phyloP scores from a whole-genome alignment of 2,888 invertebrate genomes.

The Tetanocera ferruginea region DNA sequence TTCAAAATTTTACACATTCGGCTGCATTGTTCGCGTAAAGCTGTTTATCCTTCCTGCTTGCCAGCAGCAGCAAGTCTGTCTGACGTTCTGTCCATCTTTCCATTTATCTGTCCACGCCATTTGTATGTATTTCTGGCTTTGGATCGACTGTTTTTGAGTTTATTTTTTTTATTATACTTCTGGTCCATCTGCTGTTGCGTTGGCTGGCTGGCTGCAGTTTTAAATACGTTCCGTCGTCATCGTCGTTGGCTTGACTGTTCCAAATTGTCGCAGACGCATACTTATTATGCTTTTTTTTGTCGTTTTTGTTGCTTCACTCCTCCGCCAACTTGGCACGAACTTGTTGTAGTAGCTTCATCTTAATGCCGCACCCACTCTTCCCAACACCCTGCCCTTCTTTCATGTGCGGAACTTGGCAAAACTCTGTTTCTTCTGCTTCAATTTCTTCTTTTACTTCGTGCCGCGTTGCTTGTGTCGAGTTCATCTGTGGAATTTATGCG shows the following conservation, averaged over 20 bases:
- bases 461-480: not conserved
- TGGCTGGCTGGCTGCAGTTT: constrained; percentile 1
- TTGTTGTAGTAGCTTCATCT: not conserved
- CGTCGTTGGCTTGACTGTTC: not conserved
- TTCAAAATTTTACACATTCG: constrained; percentile 19
- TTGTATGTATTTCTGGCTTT: not conserved
- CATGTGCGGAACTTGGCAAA: not conserved
- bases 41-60: constrained; percentile 8
- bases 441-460: not conserved
- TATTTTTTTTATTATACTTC: not conserved
- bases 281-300: not conserved
- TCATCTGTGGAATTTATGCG: constrained; percentile 30
- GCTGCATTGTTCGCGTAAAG: constrained; percentile 22
- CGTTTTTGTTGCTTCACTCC: not conserved
- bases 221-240: not conserved
- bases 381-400: not conserved
- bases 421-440: not conserved
- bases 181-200: not conserved
- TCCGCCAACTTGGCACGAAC: not conserved
- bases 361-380: not conserved
- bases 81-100: not conserved
- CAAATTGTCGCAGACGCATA: constrained; percentile 27
- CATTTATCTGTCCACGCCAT: not conserved
- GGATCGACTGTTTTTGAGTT: not conserved
- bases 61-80: constrained; percentile 1